Base-by-base conservation (phyloP, 2,888 invertebrate species). In the Crepidodera aurea region DNA sequence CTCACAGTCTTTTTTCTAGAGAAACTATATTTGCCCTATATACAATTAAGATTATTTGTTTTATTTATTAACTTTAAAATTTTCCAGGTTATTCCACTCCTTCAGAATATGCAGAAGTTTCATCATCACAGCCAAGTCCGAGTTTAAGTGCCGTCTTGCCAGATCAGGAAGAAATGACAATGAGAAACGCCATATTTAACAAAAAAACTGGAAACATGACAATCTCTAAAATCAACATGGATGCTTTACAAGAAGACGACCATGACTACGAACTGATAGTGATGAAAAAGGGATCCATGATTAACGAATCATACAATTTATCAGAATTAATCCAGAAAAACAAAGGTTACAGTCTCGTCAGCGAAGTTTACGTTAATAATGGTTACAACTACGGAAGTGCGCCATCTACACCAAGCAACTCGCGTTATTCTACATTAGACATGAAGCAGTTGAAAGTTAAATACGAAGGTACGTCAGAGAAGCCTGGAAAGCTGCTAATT, bases 401-500 rank as follows among this genome's bases (percentile, higher is more conserved):
- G 6, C 86, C 87, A 8, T 85, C 87, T 4, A 84, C 86, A 5
- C 85, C 86, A 0, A 84, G 83, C 69, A 83, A 84, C 12, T 87
- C 87, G 1, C 85, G 85, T 64, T 83, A 73, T 61, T 81, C 84
- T 65, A 87, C 87, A 1, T 79, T 87, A 64, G 81, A 81, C 16
- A 74, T 73, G 61, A 67, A 71, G 15, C 68, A 71, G 75, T 71
- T 78, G 15, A 79, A 83, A 80, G 72, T 84, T 75, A 22, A 82
- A 46, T 87, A 88, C 71, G 86, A 84, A 56, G 78, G 84, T 44
- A 78, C 81, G 0, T 83, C 81, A 60, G 83, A 87, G 71, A 89
- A 90, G 64, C 91, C 92, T 0, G 93, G 93, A 5, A 92, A 91
- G 72, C 83, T 94, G 74, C 90, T 92, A 25, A 94, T 94, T 64